Percentiles rank a stretch among this genome's conserved stretches.
These are phyloP conservation scores for Lanistes nyassanus DNA, from an alignment of 1,140 invertebrate genomes.

Conservation along the genomic window DNA sequence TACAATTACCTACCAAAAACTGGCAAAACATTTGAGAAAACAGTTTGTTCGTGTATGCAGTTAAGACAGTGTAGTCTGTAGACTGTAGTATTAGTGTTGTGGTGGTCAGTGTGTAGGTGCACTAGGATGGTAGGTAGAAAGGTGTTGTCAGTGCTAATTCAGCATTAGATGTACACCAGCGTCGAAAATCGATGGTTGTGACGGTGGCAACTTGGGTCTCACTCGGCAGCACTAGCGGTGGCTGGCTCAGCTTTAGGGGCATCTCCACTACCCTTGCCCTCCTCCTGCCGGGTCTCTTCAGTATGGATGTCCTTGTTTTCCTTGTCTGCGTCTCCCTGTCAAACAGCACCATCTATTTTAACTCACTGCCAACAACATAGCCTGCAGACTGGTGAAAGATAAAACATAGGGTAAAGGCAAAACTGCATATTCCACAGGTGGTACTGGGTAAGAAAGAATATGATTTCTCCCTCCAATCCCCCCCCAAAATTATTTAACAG, in stretches of 20 bases:
- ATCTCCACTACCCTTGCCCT: constrained; percentile 21
- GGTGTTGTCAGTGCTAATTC: neutral
- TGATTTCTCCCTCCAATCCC: too few relatives aligned
- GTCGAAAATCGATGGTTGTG: neutral
- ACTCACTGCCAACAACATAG: too few relatives aligned
- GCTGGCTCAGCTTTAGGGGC: constrained; percentile 19
- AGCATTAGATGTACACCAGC: constrained; percentile 4
- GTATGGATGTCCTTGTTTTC: neutral
- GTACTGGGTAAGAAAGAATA: too few relatives aligned
- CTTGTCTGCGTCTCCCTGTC: neutral
- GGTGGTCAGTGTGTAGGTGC: too few relatives aligned
- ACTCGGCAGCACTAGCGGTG: constrained; percentile 17
- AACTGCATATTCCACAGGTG: too few relatives aligned
- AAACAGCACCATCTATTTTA: too few relatives aligned
- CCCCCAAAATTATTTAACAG: too few relatives aligned
- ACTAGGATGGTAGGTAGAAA: neutral
- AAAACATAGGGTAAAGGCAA: too few relatives aligned
- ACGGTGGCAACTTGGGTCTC: constrained; percentile 9
- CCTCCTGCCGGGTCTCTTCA: constrained; percentile 21
- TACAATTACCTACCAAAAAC: constrained; percentile 9
- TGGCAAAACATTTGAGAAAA: neutral
- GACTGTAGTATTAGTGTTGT: too few relatives aligned
- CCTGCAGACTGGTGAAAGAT: too few relatives aligned
- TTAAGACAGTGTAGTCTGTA: too few relatives aligned
- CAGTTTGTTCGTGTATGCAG: too few relatives aligned